Percentiles rank a stretch among this genome's conserved stretches.
These are phyloP conservation scores for Neodiprion virginianus DNA, from an alignment of 1,140 invertebrate genomes.

Conservation along the genomic window DNA sequence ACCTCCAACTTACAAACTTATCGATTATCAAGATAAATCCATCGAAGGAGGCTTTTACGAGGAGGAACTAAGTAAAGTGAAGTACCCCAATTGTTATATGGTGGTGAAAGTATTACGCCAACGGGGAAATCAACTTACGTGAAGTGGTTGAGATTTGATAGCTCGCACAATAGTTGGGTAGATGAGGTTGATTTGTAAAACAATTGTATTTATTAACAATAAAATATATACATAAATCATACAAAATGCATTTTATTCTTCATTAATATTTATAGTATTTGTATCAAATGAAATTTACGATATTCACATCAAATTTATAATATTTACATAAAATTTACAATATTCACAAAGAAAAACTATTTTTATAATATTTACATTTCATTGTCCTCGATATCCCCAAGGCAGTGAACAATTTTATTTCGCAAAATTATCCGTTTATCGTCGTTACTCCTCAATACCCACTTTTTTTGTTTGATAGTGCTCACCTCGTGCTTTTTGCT, in stretches of 20 bases:
- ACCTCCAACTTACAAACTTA: neutral
- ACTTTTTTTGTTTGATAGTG: slow-evolving; percentile 33
- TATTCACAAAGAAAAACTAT: no score
- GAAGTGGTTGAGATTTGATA: slow-evolving; percentile 47
- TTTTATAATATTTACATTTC: no score
- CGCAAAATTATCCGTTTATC: slow-evolving; percentile 21
- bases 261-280: no score
- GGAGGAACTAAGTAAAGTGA: slow-evolving; percentile 22
- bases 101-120: slow-evolving; percentile 45
- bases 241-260: no score
- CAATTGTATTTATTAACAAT: no score
- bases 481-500: slow-evolving; percentile 31
- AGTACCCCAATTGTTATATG: slow-evolving; percentile 43
- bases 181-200: slow-evolving; percentile 18
- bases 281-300: no score
- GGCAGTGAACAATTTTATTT: slow-evolving; percentile 20
- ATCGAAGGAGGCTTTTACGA: neutral
- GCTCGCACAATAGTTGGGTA: slow-evolving; percentile 44
- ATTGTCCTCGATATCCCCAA: slow-evolving; percentile 10
- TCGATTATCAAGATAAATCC: neutral
- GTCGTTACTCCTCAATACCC: slow-evolving; percentile 28
- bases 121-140: slow-evolving; percentile 40
- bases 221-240: no score
- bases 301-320: no score
- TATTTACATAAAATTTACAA: no score